These are phyloP conservation scores for Hemicrepidius hirtus DNA, from an alignment of 2,888 invertebrate genomes.

Conservation along the genomic window DNA sequence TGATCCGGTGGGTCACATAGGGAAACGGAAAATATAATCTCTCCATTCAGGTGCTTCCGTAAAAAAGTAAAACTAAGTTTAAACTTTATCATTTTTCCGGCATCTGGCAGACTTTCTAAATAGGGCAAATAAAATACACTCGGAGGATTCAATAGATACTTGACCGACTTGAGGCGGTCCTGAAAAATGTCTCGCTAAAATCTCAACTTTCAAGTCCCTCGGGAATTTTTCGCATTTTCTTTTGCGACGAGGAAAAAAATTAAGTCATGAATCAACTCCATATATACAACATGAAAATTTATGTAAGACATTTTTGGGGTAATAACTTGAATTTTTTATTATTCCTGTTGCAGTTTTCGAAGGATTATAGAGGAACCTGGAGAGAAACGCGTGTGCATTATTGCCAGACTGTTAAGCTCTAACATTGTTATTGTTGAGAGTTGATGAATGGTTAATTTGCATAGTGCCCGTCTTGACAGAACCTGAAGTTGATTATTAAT, in stretches of 20 bases:
- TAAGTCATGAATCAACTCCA: slow-evolving; percentile 21
- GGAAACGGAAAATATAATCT: neutral
- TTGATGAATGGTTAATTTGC: slow-evolving; percentile 32
- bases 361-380: neutral
- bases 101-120: neutral
- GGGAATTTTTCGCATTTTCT: slow-evolving; percentile 4
- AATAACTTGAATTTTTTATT: neutral
- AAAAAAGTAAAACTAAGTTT: slow-evolving; percentile 4
- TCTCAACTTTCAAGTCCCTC: slow-evolving; percentile 1
- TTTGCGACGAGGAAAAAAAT: neutral
- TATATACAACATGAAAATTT: neutral
- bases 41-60: neutral
- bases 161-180: neutral
- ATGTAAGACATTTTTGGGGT: neutral
- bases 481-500: slow-evolving; percentile 25
- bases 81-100: neutral
- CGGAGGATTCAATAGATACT: slow-evolving; percentile 13
- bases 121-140: neutral
- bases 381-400: neutral
- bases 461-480: slow-evolving; percentile 28
- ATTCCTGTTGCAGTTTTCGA: neutral
- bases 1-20: neutral
- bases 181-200: slow-evolving; percentile 6
- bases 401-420: slow-evolving; percentile 15
- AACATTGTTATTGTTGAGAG: slow-evolving; percentile 22